Conservation (phyloP, 2,797 vertebrate species). For the Enteromius argenteus region DNA sequence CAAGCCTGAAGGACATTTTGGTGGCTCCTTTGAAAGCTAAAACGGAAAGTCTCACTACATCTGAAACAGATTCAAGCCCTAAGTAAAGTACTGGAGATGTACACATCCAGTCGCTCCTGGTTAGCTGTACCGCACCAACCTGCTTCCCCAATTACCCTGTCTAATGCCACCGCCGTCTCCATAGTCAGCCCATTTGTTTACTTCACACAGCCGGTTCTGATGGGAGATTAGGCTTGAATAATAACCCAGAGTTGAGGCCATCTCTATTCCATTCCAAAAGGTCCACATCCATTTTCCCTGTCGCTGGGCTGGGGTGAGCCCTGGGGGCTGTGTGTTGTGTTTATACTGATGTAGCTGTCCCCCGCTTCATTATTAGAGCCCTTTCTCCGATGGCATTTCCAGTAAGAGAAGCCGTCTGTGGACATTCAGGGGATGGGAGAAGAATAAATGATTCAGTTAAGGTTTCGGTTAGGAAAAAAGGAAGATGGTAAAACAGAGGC, state of each 20-base stretch:
- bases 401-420: constrained; percentile 17
- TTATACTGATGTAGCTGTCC: constrained; percentile 47
- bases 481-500: constrained; percentile 9
- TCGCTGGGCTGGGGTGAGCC: constrained; percentile 35
- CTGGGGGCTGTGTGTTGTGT: constrained; percentile 34
- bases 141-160: constrained; percentile 56
- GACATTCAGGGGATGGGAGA: constrained; percentile 23
- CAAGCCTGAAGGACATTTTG: not conserved
- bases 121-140: constrained; percentile 37
- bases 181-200: constrained; percentile 65
- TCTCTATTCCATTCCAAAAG: constrained; percentile 55
- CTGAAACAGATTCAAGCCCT: constrained; percentile 23
- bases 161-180: constrained; percentile 58
- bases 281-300: constrained; percentile 57
- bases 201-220: constrained; percentile 61
- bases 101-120: constrained; percentile 29
- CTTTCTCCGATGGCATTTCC: constrained; percentile 45
- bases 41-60: not conserved
- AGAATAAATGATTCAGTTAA: constrained; percentile 42
- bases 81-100: constrained; percentile 39
- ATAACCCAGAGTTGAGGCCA: constrained; percentile 57
- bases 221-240: constrained; percentile 65
- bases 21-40: not conserved
- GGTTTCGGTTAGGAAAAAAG: constrained; percentile 7
- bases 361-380: constrained; percentile 33